Base-by-base conservation (phyloP, 1,140 invertebrate species). In the Drosophila burlai region DNA sequence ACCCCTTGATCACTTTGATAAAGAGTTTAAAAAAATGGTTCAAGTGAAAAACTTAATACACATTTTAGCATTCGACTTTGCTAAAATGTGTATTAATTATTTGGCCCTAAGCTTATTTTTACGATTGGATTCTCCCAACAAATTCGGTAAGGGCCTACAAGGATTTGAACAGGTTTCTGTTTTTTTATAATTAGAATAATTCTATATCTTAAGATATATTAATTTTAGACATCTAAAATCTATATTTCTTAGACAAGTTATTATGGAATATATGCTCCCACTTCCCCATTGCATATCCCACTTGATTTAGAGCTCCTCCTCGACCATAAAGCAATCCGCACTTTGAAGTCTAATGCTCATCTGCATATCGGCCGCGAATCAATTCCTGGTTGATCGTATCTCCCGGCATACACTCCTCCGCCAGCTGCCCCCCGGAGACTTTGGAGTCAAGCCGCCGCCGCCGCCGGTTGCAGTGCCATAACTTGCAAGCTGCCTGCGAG, bases 311-410 rank as follows among this genome's bases (percentile, higher is more conserved):
- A 29, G 21, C 31, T 16, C 16, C 21, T 46, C 7, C 5, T 36
- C 43, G 31, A 9, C 13, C 36, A 66, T 43, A 66, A 52, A 26
- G 38, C 65, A 52, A 26, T 65, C 46, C 45, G 43, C 66, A 66
- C 67, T 71, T 68, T 71, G 62, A 52, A 31, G 64, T 55, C 67
- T 71, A 68, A 45, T 36, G 65, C 62, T 43, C 65, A 71, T 71
- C 62, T 71, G 67, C 67, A 71, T 71, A 68, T 71, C 67, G 24
- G 64, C 29, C 49, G 50, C 40, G 64, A 68, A 71, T 71, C 49
- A 68, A 68, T 68, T 68, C 49, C 67, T 57, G 49, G 64, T 54
- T 68, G 67, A 71, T 71, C 64, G 24, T 45, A 60, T 74, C 55
- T 40, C 52, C 15, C 6, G 8, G 18, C 21, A 24, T 1, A n/a